Evolutionary conservation across 2,113 vertebrate genomes (phyloP), one percentile per base, ranked within the genome.

Genomic region (Cyanoderma ruficeps): DNA sequence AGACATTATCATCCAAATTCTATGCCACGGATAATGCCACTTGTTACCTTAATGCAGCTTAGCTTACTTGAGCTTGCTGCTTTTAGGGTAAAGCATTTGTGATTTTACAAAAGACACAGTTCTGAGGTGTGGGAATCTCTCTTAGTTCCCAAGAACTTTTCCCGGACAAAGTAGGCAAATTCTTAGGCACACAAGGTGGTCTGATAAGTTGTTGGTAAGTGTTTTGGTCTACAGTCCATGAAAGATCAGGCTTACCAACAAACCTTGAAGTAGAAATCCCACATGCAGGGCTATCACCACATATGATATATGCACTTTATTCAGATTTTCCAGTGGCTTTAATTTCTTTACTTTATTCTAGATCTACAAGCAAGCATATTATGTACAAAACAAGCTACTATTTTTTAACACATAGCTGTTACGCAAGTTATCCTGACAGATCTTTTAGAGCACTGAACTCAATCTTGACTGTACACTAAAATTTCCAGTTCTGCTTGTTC

Each of bases 401-500:
- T 77, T 46, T 64, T 68, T 52, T 15, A 5, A 37, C 63, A 49
- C 39, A 74, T 65, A 93, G 92, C 71, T 83, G 90, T 93, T 76
- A 42, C 6, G 50, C 90, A 77, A 77, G 79, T 93, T 87, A 84
- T 56, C 57, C 78, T 72, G 57, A 93, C 35, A 79, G 24, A 84
- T 25, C 90, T 85, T 81, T 52, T 3, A 69, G 28, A 83, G 23
- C 50, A 92, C 87, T 74, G 74, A 76, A 76, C 83, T 71, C 61
- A 82, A 6, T 57, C 61, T 50, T 64, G 78, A 71, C 67, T 70
- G n/a, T 39, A 67, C 53, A 88, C 59, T 83, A 88, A 63, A 61
- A 93, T 93, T 97, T 97, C 95, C 90, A 92, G 95, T 97, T 97
- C 79, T 90, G 71, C 90, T 72, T 90, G 92, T 94, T 95, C 52